These are phyloP conservation scores for Asteroscopus sphinx DNA, from an alignment of 2,888 invertebrate genomes.

Conservation along the genomic window DNA sequence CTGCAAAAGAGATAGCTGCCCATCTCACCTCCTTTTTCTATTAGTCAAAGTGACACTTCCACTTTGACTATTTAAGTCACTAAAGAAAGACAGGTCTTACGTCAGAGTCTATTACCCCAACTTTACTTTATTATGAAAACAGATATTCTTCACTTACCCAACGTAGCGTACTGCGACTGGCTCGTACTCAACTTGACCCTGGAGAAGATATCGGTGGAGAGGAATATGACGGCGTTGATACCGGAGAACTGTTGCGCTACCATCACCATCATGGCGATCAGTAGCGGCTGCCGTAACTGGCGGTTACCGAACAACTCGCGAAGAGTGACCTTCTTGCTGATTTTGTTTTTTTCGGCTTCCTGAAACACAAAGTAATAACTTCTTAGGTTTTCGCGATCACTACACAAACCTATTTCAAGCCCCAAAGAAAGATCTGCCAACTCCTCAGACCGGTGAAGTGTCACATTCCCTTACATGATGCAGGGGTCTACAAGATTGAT, in stretches of 20 bases:
- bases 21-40: too few relatives aligned
- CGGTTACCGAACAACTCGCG: conserved; percentile 93
- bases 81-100: too few relatives aligned
- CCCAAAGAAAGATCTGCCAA: too few relatives aligned
- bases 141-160: conserved; percentile 78
- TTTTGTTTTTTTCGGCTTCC: conserved; percentile 90
- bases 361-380: conserved; percentile 56
- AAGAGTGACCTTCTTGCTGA: conserved; percentile 90
- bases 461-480: too few relatives aligned
- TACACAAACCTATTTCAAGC: too few relatives aligned
- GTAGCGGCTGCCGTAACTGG: conserved; percentile 93
- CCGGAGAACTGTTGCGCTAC: conserved; percentile 97
- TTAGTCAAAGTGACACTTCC: too few relatives aligned
- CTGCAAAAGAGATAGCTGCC: too few relatives aligned
- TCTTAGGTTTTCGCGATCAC: not conserved
- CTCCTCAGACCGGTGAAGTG: too few relatives aligned
- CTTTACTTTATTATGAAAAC: too few relatives aligned
- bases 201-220: conserved; percentile 94
- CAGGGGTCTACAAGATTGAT: too few relatives aligned
- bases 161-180: conserved; percentile 94
- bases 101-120: too few relatives aligned
- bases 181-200: conserved; percentile 91
- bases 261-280: conserved; percentile 95
- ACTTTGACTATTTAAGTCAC: too few relatives aligned
- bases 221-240: conserved; percentile 96